Evolutionary conservation across 92 coral and sea anemone species (phyloP), one percentile per base, ranked within the genome.

Genomic region (Muricea muricata): DNA sequence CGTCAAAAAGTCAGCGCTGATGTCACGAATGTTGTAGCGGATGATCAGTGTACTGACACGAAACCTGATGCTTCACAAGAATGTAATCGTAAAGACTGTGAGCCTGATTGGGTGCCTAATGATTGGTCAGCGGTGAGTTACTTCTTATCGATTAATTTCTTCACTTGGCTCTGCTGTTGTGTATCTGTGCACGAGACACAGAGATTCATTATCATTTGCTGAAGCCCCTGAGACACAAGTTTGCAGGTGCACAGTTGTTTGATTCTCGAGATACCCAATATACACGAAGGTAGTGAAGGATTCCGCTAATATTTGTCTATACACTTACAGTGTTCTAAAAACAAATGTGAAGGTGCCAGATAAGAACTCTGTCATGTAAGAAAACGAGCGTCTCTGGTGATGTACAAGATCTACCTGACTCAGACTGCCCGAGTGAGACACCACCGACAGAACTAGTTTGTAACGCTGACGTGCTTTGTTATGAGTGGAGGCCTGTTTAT

Each of bases 91-190:
- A 32, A 33, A 21, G 83, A 78, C 54, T 78, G 83, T 28, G 50
- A 33, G 26, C 93, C 93, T 0, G 90, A 91, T 7, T 95, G 97
- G 97, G 73, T 60, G 17, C 63, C 78, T 15, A 93, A 91, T 9
- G 73, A 72, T 8, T 95, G 98, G 98, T 80, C 89, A 1, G 78
- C 90, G 93, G 98, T 95, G 54, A 24, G 87, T 37, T 15, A 18
- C 23, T 18, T 23, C 20, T 52, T 3, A 1, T 34, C 39, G 12
- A 58, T 21, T 66, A 7, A 10, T 37, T 10, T n/a, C n/a, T n/a
- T n/a, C n/a, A n/a, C n/a, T n/a, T n/a, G n/a, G n/a, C n/a, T n/a
- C n/a, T n/a, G n/a, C n/a, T n/a, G n/a, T n/a, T n/a, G n/a, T n/a
- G n/a, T n/a, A n/a, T n/a, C n/a, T n/a, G n/a, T n/a, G n/a, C n/a